Base-by-base conservation (phyloP, 2,888 invertebrate species). In the Campoplex capitator region DNA sequence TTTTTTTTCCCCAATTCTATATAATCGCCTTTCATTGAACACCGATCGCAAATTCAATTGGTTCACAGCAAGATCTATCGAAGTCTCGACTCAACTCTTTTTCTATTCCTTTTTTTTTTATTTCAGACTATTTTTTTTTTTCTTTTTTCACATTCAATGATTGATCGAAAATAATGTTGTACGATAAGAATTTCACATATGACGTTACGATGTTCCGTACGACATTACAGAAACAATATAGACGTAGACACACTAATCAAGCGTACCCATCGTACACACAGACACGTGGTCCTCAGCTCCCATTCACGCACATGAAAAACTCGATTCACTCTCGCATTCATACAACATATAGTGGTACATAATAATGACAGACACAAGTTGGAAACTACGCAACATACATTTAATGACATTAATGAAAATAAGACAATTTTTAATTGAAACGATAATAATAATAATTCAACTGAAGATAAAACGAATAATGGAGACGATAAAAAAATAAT, bases 341-440 rank as follows among this genome's bases (percentile, higher is more conserved):
- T 92, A 90, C 92, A 93, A 93, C 94, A 93, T 91, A 93, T 92
- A 94, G 93, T 94, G 93, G 93, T 94, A 92, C 90, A 93, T 92
- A 92, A 93, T 92, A 92, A 94, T 94, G 94, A 94, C 94, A 94
- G 94, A 95, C 94, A 94, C 94, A 94, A 95, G 94, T 95, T 94
- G 94, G 94, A 94, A 94, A 94, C 92, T 93, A 93, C 93, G 92
- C 87, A 92, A 91, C 90, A 90, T 87, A 90, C 83, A 90, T 86
- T 79, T 83, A 78, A 86, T 83, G 70, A 73, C 62, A 82, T 81
- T 56, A 84, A 83, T 77, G 32, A 81, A 62, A 65, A 76, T 48
- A 94, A 94, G 94, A 95, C 95, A 94, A 84, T 82, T 51, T 42
- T 80, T 32, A 78, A 75, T 68, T 73, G 38, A 65, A 67, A 23